Conservation (phyloP, 2,888 invertebrate genomes). For the Eumacrocentrus americanus region DNA sequence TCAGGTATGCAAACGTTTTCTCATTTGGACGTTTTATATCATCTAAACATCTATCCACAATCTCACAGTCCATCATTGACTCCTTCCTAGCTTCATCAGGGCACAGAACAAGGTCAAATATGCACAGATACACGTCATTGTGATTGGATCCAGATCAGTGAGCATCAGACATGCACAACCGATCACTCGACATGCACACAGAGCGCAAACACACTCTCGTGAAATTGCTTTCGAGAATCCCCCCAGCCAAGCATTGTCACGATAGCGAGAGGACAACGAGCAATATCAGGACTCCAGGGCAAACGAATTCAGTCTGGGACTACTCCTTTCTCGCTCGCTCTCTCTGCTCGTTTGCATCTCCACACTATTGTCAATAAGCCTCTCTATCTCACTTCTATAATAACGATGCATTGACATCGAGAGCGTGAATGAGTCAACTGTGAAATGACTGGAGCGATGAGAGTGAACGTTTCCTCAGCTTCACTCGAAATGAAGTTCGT, state of each 20-base stretch:
- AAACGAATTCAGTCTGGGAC: conserved; percentile 27
- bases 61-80: not conserved
- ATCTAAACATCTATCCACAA: not conserved
- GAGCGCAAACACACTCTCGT: conserved; percentile 1
- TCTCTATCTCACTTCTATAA: not conserved
- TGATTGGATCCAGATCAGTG: not conserved
- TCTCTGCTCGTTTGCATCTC: conserved; percentile 7
- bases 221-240: conserved; percentile 26
- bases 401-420: not conserved
- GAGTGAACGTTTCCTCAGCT: too few relatives aligned
- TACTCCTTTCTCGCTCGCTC: too few relatives aligned
- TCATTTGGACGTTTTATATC: not conserved
- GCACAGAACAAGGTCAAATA: conserved; percentile 4
- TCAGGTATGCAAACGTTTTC: conserved; percentile 18
- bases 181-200: conserved; percentile 4
- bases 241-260: conserved; percentile 20
- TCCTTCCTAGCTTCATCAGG: not conserved
- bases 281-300: conserved; percentile 21
- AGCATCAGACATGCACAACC: conserved; percentile 5
- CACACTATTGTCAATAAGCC: not conserved
- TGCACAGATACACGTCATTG: conserved; percentile 10
- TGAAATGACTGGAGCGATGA: too few relatives aligned
- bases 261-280: conserved; percentile 4
- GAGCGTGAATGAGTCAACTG: too few relatives aligned
- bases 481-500: not conserved